Evolutionary conservation across 2,797 vertebrate genomes (phyloP).

Genomic region (Sebastes trivittatus): DNA sequence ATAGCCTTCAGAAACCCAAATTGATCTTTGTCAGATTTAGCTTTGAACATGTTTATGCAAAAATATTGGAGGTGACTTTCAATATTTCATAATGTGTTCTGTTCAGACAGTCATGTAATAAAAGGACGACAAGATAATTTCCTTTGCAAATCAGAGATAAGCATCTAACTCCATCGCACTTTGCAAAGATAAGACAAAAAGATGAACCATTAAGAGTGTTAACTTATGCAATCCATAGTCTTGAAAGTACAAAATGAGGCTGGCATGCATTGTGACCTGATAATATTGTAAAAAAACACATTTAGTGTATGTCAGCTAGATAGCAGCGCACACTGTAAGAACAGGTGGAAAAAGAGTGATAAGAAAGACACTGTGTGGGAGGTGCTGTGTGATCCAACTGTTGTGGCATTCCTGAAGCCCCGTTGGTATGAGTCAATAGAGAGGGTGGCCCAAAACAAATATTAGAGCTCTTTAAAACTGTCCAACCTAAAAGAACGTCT

Average conservation of each 20-base stretch:
- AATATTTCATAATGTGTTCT: background rate
- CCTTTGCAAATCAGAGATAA: background rate
- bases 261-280: conserved; percentile 24
- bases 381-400: conserved; percentile 10
- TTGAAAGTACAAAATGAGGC: background rate
- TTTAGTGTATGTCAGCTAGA: conserved; percentile 27
- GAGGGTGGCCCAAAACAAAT: conserved; percentile 54
- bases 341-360: conserved; percentile 39
- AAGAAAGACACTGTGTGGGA: conserved; percentile 38
- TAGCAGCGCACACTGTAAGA: background rate
- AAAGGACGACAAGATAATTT: background rate
- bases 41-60: background rate
- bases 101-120: background rate
- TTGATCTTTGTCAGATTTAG: background rate
- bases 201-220: background rate
- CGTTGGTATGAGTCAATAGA: conserved; percentile 47
- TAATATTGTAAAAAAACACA: conserved; percentile 13
- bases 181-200: conserved; percentile 13
- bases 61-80: background rate
- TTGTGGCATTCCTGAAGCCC: conserved; percentile 43
- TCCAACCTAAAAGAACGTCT: conserved; percentile 3
- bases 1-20: background rate
- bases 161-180: background rate
- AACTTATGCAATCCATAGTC: conserved; percentile 29
- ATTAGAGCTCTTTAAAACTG: conserved; percentile 29